Evolutionary conservation across 2,888 invertebrate genomes (phyloP).

Genomic region (Minunthozetes semirufus): DNA sequence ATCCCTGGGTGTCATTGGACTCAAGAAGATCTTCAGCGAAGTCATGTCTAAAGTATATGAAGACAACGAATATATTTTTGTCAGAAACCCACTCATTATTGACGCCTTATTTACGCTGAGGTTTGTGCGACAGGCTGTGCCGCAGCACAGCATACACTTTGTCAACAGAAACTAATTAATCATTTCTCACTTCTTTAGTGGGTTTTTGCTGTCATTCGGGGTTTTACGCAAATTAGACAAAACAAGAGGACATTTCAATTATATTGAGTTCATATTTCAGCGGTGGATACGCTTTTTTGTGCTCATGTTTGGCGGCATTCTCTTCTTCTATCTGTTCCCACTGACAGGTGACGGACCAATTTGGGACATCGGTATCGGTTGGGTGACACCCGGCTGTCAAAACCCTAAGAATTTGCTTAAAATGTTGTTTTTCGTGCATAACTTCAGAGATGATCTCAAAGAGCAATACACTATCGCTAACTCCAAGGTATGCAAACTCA

Average conservation of each 20-base stretch:
- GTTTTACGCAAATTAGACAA: slow-evolving; percentile 1
- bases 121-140: too few species aligned
- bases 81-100: neutral
- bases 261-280: neutral
- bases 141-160: too few species aligned
- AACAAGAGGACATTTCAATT: neutral
- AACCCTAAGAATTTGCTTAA: neutral
- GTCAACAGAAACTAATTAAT: neutral
- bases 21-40: neutral
- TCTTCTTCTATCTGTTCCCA: slow-evolving; percentile 6
- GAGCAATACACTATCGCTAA: neutral
- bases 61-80: neutral
- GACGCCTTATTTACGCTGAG: slow-evolving; percentile 3
- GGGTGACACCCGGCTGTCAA: neutral
- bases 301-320: neutral
- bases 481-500: neutral
- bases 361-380: neutral
- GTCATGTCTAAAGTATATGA: neutral
- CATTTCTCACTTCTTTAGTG: neutral
- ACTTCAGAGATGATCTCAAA: neutral
- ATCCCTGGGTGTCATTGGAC: slow-evolving; percentile 1
- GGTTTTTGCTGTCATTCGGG: neutral
- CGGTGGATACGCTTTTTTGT: neutral
- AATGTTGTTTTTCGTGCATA: slow-evolving; percentile 4
- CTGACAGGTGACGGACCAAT: neutral